Evolutionary conservation across 2,113 vertebrate genomes (phyloP), one percentile per base, ranked within the genome.

Genomic region (Aldabrachelys gigantea): DNA sequence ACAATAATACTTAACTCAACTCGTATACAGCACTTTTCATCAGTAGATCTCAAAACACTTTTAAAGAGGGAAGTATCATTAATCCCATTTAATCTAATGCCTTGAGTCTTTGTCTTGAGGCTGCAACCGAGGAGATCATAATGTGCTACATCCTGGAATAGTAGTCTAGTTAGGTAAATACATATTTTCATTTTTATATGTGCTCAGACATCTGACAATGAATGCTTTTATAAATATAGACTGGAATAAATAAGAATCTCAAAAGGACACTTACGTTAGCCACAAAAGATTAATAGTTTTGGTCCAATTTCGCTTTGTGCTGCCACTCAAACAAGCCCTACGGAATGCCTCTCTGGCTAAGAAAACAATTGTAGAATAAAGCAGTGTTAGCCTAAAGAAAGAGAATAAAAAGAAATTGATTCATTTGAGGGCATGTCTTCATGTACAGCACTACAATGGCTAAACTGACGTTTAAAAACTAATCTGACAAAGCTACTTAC

Each of bases 271-370:
- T 99, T 97, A 99, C 99, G 98, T 99, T 93, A 99, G 95, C 99
- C 99, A 99, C 44, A 99, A 90, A 1, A 99, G 98, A 97, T 99
- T 99, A 94, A 99, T 97, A 35, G 99, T 98, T 97, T 99, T 98
- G 94, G 97, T 98, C 99, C 99, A 99, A 93, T 99, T 99, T 94
- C 98, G 98, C 94, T 98, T 98, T 38, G 97, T 22, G 35, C 97
- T 97, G 16, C 98, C 98, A 88, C 99, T 99, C 90, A 99, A 96
- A 97, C 99, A 99, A 22, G 99, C 99, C 98, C 98, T 99, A 57
- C 99, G 98, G 96, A 99, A 99, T 0, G 99, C 99, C 91, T 99
- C 99, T 97, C 99, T 98, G 93, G 99, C 99, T 50, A 99, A 95
- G 97, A 99, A 99, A 14, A 99, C 97, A 82, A 99, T 93, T 7